phyloP scores from a whole-genome alignment of 1,140 invertebrate species.

The Danaus melanippus region DNA sequence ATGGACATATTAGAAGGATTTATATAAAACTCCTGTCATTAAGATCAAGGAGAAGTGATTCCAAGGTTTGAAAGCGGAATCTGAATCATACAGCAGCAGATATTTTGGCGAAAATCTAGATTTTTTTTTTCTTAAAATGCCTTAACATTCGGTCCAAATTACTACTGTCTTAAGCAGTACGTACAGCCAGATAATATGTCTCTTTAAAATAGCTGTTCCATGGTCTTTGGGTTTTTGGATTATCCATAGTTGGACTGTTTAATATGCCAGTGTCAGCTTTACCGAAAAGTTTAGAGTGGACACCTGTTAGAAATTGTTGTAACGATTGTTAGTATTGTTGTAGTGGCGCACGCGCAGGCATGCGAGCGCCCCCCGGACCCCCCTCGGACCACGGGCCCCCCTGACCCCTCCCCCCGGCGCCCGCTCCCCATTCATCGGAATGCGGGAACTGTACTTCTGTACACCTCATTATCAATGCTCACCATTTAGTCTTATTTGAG shows the following conservation, averaged over 20 bases:
- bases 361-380: slow-evolving; percentile 27
- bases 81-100: no score
- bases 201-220: no score
- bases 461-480: slow-evolving; percentile 47
- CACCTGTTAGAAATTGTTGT: slow-evolving; percentile 57
- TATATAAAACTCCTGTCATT: no score
- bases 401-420: slow-evolving; percentile 20
- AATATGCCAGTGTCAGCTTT: slow-evolving; percentile 36
- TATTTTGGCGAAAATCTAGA: no score
- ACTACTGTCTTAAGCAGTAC: no score
- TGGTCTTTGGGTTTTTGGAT: not conserved
- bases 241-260: slow-evolving; percentile 18
- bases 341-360: slow-evolving; percentile 53
- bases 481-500: slow-evolving; percentile 32
- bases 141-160: no score
- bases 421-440: slow-evolving; percentile 50
- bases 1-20: no score
- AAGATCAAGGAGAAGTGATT: no score
- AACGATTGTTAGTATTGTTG: slow-evolving; percentile 40
- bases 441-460: slow-evolving; percentile 48
- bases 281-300: slow-evolving; percentile 46
- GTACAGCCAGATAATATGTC: no score
- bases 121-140: no score
- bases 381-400: slow-evolving; percentile 12
- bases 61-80: no score